Evolutionary conservation across 1,140 invertebrate species (phyloP).

Genomic region (Eubasilissa regina): DNA sequence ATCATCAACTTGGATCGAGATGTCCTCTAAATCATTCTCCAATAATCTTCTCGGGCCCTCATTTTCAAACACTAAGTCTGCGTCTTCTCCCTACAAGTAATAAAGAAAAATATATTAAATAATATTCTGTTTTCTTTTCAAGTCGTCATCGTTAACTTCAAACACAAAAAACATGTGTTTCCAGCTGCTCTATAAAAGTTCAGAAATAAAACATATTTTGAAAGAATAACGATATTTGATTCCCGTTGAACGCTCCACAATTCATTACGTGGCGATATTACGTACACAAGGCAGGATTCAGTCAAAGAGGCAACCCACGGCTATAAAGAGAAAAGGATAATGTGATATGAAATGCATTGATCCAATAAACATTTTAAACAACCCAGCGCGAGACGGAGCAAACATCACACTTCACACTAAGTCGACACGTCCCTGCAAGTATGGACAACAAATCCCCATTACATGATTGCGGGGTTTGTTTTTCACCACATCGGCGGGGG

Average conservation of each 20-base stretch:
- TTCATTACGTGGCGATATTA: not conserved
- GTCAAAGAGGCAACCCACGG: slow-evolving; percentile 9
- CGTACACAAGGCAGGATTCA: slow-evolving; percentile 18
- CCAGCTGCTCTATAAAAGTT: no score
- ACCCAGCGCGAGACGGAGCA: slow-evolving; percentile 11
- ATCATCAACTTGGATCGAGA: not conserved
- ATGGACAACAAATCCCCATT: slow-evolving; percentile 53
- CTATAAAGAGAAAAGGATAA: slow-evolving; percentile 8
- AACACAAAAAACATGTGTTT: no score
- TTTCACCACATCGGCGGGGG: slow-evolving; percentile 29
- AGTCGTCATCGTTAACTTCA: no score
- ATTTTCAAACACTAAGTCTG: slow-evolving; percentile 53
- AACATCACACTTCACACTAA: slow-evolving; percentile 23
- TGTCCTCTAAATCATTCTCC: slow-evolving; percentile 14
- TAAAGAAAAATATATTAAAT: not conserved
- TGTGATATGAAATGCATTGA: slow-evolving; percentile 41
- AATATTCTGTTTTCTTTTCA: no score
- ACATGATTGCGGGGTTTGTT: slow-evolving; percentile 51
- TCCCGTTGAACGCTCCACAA: no score
- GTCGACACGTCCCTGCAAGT: slow-evolving; percentile 44
- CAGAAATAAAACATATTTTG: no score
- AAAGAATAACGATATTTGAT: no score
- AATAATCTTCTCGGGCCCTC: slow-evolving; percentile 21
- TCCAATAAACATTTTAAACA: slow-evolving; percentile 45
- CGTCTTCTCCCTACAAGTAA: slow-evolving; percentile 49